phyloP scores from a whole-genome alignment of 2,113 vertebrate genomes.

The Pachyramphus minor region DNA sequence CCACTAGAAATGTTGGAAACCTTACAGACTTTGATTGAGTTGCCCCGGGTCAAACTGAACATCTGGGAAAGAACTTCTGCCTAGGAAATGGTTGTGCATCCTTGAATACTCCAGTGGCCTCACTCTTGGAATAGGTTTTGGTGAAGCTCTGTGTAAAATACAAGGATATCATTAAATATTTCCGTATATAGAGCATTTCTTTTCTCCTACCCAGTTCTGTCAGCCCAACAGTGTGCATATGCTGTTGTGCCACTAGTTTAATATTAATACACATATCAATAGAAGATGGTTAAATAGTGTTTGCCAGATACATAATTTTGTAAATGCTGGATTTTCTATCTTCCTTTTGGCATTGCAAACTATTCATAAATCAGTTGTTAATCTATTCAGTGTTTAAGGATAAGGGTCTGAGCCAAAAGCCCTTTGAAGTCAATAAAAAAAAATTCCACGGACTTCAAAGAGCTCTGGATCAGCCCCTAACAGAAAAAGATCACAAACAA shows the following conservation, averaged over 20 bases:
- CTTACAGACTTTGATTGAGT: conserved; percentile 76
- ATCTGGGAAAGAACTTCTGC: conserved; percentile 76
- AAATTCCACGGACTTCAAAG: conserved; percentile 15
- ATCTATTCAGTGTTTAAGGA: conserved; percentile 54
- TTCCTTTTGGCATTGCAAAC: not conserved
- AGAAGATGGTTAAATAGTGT: not conserved
- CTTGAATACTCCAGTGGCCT: conserved; percentile 68
- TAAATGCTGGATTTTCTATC: not conserved
- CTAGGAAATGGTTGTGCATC: conserved; percentile 65
- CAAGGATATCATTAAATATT: conserved; percentile 60
- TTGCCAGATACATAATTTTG: not conserved
- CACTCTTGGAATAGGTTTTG: conserved; percentile 47
- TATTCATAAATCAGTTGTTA: conserved; percentile 43
- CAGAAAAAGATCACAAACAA: conserved; percentile 36
- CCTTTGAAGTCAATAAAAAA: conserved; percentile 52
- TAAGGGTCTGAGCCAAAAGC: conserved; percentile 21
- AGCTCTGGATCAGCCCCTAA: conserved; percentile 5
- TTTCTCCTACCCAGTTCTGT: not conserved
- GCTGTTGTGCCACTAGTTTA: not conserved
- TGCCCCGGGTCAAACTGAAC: conserved; percentile 77
- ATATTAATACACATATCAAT: conserved; percentile 7
- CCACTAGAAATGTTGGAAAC: conserved; percentile 71
- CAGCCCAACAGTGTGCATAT: not conserved
- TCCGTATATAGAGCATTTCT: conserved; percentile 1
- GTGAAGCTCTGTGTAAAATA: conserved; percentile 58